These are phyloP conservation scores for Astatoreochromis straeleni DNA, from an alignment of 2,113 vertebrate genomes.

Conservation along the genomic window DNA sequence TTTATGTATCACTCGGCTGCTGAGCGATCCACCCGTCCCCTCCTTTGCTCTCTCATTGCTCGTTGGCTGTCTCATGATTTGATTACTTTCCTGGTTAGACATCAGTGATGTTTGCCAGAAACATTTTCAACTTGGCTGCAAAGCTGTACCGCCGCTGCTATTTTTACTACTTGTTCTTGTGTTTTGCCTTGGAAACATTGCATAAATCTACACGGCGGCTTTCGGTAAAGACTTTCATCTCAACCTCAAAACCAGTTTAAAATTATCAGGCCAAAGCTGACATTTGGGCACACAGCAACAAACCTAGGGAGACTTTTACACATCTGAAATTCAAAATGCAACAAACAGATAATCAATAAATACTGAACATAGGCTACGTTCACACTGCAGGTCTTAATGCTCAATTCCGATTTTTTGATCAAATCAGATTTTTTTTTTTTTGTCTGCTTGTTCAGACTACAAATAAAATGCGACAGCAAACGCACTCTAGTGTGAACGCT, in stretches of 20 bases:
- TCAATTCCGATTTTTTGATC: background rate
- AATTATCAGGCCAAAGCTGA: background rate
- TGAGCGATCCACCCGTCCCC: rapidly evolving
- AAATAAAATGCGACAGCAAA: rapidly evolving
- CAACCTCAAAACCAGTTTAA: background rate
- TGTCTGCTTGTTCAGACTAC: rapidly evolving
- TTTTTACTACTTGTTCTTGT: background rate
- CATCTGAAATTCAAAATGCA: background rate
- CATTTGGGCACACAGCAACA: background rate
- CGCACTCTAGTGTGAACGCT: background rate
- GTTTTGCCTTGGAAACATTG: background rate
- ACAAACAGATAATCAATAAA: background rate
- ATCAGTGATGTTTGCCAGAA: background rate
- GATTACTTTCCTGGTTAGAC: background rate
- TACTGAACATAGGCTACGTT: background rate
- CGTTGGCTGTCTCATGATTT: background rate
- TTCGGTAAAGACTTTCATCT: background rate
- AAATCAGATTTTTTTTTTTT: rapidly evolving
- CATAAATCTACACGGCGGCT: background rate
- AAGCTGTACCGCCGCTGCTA: background rate
- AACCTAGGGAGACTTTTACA: background rate
- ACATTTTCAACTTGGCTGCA: background rate
- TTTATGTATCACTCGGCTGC: background rate
- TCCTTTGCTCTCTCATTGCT: background rate
- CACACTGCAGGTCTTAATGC: rapidly evolving